Conservation (phyloP, 2,113 vertebrate species). For the Romanogobio albipinnatus region DNA sequence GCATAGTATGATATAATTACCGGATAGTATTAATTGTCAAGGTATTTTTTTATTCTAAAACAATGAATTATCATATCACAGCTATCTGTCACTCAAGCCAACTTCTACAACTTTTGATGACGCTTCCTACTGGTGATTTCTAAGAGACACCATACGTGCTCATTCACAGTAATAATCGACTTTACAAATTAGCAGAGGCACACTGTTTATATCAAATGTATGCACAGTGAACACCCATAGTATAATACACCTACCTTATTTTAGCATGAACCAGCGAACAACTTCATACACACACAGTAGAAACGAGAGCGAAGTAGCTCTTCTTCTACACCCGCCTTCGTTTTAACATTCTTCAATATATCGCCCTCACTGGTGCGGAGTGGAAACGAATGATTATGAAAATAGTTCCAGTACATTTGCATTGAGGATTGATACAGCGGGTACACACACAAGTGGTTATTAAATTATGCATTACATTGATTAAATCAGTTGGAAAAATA, state of each 20-base stretch:
- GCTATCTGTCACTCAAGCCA: background rate
- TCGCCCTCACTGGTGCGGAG: conserved; percentile 24
- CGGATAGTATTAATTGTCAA: background rate
- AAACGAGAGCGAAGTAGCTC: background rate
- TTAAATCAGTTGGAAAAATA: background rate
- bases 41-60: background rate
- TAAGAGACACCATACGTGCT: background rate
- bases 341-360: background rate
- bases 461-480: background rate
- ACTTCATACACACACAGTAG: background rate
- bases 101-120: conserved; percentile 7
- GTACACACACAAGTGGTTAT: background rate
- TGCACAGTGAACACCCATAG: background rate
- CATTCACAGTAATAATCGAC: background rate
- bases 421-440: background rate
- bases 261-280: background rate
- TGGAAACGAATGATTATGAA: background rate
- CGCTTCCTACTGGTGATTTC: background rate
- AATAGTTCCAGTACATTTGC: background rate
- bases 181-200: background rate
- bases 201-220: background rate
- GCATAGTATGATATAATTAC: background rate
- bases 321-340: background rate
- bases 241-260: conserved; percentile 10
- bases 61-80: background rate